Evolutionary conservation across 1,140 invertebrate genomes (phyloP), one percentile per base, ranked within the genome.

Genomic region (Polypedilum vanderplanki): DNA sequence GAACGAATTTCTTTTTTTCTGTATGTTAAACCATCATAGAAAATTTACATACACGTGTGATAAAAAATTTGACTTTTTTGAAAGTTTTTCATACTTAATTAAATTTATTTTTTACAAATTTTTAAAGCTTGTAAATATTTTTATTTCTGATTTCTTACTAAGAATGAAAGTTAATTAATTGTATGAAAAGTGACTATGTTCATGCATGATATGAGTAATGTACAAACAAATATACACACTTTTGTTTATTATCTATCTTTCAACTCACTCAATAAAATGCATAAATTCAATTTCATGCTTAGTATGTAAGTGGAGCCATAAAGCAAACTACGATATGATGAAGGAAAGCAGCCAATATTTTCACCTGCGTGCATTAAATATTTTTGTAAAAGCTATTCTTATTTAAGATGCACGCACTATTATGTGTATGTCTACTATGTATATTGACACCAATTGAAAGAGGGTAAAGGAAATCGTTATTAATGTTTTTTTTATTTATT

Each of bases 341-440:
- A 57, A 15, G n/a, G n/a, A 57, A 57, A 57, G 41, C 8, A 9
- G 2, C 4, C 12, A 15, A 15, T 15, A 57, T 57, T 57, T 15
- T n/a, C 46, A 57, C 24, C 24, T 57, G 46, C 46, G 46, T 57
- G 46, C 12, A n/a, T 12, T 57, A 57, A 12, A 57, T 15, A 57
- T n/a, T n/a, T n/a, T n/a, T n/a, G n/a, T n/a, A n/a, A n/a, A n/a
- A n/a, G n/a, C n/a, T n/a, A n/a, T 57, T n/a, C 46, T 57, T 57
- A 57, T 57, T 57, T n/a, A 57, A 57, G 46, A 57, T 57, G 46
- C 46, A 57, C 46, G 46, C 73, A 73, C 22, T 33, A 33, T 33
- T 33, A 33, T 33, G 5, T 33, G 10, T 15, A 3, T 73, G 22
- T 73, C 8, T 33, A 24, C 1, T 73, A 4, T 33, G 40, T 74